Evolutionary conservation across 1,140 invertebrate genomes (phyloP).

Genomic region (Drosophila novamexicana): DNA sequence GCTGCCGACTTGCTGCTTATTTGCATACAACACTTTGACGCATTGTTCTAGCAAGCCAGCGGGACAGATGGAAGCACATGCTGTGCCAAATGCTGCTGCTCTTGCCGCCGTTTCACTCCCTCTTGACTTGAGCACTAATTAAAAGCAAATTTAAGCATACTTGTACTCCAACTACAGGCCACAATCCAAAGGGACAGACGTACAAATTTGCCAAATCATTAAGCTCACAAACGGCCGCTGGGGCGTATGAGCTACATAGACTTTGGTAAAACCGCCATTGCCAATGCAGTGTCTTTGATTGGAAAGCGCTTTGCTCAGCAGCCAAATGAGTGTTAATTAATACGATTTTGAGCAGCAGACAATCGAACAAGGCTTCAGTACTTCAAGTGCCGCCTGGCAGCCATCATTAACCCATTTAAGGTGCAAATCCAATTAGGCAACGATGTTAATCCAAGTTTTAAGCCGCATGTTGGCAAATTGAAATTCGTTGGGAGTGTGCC

Average conservation of each 20-base stretch:
- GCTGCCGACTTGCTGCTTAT: conserved; percentile 36
- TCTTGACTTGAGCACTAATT: conserved; percentile 56
- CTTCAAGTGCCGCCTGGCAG: conserved; percentile 7
- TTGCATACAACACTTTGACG: conserved; percentile 69
- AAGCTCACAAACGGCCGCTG: conserved; percentile 42
- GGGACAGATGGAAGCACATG: conserved; percentile 31
- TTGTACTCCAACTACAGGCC: conserved; percentile 17
- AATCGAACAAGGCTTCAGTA: conserved; percentile 40
- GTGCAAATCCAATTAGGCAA: conserved; percentile 64
- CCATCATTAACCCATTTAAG: conserved; percentile 68
- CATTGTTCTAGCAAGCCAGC: conserved; percentile 51
- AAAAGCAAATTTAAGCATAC: conserved; percentile 73
- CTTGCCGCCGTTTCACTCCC: neutral
- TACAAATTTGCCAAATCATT: conserved; percentile 59
- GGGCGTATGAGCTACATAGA: conserved; percentile 27
- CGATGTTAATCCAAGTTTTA: conserved; percentile 27
- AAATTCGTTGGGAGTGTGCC: conserved; percentile 23
- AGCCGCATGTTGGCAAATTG: conserved; percentile 40
- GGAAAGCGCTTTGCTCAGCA: conserved; percentile 41
- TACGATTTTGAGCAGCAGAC: conserved; percentile 62
- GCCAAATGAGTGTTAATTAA: conserved; percentile 69
- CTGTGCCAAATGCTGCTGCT: conserved; percentile 19
- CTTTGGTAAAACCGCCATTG: conserved; percentile 8
- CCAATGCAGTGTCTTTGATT: conserved; percentile 32
- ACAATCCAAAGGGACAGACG: conserved; percentile 9